phyloP scores from a whole-genome alignment of 2,888 invertebrate genomes.

The Tiliacea citrago region DNA sequence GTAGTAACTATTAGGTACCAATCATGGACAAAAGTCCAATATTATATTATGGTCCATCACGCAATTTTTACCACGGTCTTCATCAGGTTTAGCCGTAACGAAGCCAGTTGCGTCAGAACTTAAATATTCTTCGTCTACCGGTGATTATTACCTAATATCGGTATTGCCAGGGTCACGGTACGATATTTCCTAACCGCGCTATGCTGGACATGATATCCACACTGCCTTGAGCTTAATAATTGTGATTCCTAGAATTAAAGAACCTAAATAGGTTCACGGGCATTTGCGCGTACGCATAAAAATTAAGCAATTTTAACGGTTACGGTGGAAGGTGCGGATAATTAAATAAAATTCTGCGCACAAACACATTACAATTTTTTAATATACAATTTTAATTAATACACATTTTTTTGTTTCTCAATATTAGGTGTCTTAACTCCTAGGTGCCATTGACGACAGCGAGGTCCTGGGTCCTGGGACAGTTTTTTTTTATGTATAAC shows the following conservation, averaged over 20 bases:
- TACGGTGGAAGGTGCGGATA: background rate
- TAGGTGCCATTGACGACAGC: background rate
- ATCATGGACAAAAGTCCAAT: background rate
- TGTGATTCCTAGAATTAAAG: constrained; percentile 39
- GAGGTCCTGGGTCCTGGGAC: background rate
- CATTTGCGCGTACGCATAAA: constrained; percentile 48
- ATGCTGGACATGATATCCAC: background rate
- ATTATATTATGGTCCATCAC: background rate
- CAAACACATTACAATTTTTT: background rate
- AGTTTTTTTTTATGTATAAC: background rate
- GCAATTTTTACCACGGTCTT: background rate
- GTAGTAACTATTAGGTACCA: background rate
- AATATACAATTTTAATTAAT: no score
- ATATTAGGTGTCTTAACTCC: no score
- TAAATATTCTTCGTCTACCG: constrained; percentile 35
- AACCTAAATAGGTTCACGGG: constrained; percentile 16
- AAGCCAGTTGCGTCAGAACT: constrained; percentile 14
- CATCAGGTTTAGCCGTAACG: background rate
- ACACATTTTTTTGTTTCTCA: background rate
- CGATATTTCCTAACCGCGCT: background rate
- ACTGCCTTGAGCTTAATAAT: constrained; percentile 53
- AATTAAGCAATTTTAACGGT: constrained; percentile 33
- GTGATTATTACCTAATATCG: constrained; percentile 20
- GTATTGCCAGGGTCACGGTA: constrained; percentile 30
- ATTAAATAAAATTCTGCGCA: constrained; percentile 1